Base-by-base conservation (phyloP, 2,797 vertebrate genomes). In the Paedocypris micromegethes region DNA sequence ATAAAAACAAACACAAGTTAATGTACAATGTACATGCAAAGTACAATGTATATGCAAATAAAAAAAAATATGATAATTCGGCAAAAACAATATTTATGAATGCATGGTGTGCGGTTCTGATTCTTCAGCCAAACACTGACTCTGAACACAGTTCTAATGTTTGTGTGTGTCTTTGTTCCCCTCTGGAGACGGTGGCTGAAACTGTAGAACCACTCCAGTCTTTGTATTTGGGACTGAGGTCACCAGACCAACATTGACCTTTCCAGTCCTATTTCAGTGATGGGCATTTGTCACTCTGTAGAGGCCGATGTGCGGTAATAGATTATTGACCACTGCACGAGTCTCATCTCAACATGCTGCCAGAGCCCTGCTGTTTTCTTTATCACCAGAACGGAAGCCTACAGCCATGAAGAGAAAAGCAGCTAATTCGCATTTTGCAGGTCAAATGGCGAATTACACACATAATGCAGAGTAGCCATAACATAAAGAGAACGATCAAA, bases 261-360 rank as follows among this genome's bases (percentile, higher is more conserved):
- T 83, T 73, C 78, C 74, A 79, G 83, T 81, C 75, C 85, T 75
- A 87, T 90, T 89, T 90, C 84, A 84, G 81, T 87, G 86, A 90
- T 83, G 81, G 89, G 83, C 87, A 91, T 92, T 91, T 90, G 90
- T 91, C 89, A 90, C 86, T 90, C 85, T 83, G 81, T 61, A 42
- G 80, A 81, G 84, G 81, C 82, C 82, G 73, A 82, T 83, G 83
- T 80, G 84, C 80, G 55, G 78, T 91, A 89, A 91, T 90, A 90
- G 89, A 90, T 92, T 91, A 92, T 90, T 91, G 90, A 91, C 89
- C 85, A 89, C 82, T 83, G 84, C 84, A 84, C 83, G 83, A 79
- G 85, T 80, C 82, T 83, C 86, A 88, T 90, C 88, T 82, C 84
- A 78, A 81, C 80, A 71, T 79, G 79, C 72, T 55, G 77, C 77